Conservation (phyloP, 2,797 vertebrate species). For the Astyanax mexicanus region DNA sequence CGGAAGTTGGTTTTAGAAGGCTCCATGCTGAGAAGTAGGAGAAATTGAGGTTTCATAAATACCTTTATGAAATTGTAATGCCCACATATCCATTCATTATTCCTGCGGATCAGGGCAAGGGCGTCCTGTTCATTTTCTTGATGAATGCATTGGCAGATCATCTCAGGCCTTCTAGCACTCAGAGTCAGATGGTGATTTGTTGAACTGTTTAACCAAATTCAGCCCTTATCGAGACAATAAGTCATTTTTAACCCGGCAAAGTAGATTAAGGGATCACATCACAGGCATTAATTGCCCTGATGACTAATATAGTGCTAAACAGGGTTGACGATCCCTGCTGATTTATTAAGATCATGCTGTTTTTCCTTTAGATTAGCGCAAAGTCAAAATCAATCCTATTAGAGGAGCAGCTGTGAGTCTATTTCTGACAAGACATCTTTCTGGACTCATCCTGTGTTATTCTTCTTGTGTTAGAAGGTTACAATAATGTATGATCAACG, state of each 20-base stretch:
- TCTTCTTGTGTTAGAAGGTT: neutral
- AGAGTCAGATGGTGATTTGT: slow-evolving; percentile 22
- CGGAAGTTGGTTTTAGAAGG: slow-evolving; percentile 74
- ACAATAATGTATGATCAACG: too few relatives aligned
- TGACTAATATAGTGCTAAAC: slow-evolving; percentile 36
- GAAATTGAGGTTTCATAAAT: slow-evolving; percentile 79
- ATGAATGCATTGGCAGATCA: slow-evolving; percentile 69
- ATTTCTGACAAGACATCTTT: slow-evolving; percentile 10
- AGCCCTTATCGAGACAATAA: slow-evolving; percentile 20
- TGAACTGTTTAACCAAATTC: slow-evolving; percentile 30
- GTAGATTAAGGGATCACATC: slow-evolving; percentile 38
- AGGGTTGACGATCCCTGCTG: slow-evolving; percentile 25
- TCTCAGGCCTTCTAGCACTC: slow-evolving; percentile 44
- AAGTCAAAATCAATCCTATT: slow-evolving; percentile 30
- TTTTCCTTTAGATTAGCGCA: slow-evolving; percentile 23
- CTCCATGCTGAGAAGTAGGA: slow-evolving; percentile 70
- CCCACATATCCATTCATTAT: slow-evolving; percentile 74
- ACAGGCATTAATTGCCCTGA: slow-evolving; percentile 31
- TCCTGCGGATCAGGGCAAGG: slow-evolving; percentile 58
- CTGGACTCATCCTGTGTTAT: neutral
- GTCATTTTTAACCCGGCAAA: slow-evolving; percentile 44
- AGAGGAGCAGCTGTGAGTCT: slow-evolving; percentile 25
- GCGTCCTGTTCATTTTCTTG: slow-evolving; percentile 72
- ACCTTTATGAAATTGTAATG: slow-evolving; percentile 82
- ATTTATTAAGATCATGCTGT: slow-evolving; percentile 30